Evolutionary conservation across 1,140 invertebrate genomes (phyloP).

Genomic region (Plectrocnemia conspersa): DNA sequence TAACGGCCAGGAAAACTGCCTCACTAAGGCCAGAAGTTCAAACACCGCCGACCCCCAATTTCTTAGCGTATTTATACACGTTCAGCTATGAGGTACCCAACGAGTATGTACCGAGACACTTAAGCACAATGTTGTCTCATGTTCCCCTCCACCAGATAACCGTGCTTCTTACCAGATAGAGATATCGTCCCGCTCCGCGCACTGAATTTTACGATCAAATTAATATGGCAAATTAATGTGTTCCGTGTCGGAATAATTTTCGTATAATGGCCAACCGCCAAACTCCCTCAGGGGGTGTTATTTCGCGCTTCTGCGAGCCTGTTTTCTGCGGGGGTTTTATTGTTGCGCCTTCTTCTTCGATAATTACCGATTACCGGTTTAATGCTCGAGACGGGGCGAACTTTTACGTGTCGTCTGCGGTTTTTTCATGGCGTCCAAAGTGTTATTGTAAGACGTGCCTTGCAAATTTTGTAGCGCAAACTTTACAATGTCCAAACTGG

Average conservation of each 20-base stretch:
- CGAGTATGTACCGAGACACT: slow-evolving; percentile 19
- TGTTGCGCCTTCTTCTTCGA: slow-evolving; percentile 30
- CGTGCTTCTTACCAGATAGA: slow-evolving; percentile 20
- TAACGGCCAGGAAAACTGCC: slow-evolving; percentile 21
- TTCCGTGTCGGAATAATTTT: slow-evolving; percentile 38
- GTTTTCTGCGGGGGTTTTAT: slow-evolving; percentile 26
- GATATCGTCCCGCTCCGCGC: slow-evolving; percentile 30
- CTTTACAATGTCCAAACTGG: not conserved
- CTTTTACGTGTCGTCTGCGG: slow-evolving; percentile 35
- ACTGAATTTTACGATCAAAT: slow-evolving; percentile 52
- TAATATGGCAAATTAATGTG: slow-evolving; percentile 57
- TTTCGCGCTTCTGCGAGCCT: slow-evolving; percentile 12
- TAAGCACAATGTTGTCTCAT: slow-evolving; percentile 32
- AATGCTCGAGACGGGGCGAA: slow-evolving; percentile 25
- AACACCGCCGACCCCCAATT: slow-evolving; percentile 25
- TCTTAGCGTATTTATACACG: slow-evolving; percentile 32
- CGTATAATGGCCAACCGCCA: slow-evolving; percentile 31
- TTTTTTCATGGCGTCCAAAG: slow-evolving; percentile 33
- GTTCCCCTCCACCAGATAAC: slow-evolving; percentile 26
- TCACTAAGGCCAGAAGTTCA: slow-evolving; percentile 32
- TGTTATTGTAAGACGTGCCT: slow-evolving; percentile 33
- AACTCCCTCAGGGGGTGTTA: slow-evolving; percentile 17
- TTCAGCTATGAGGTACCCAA: slow-evolving; percentile 16
- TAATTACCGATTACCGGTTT: slow-evolving; percentile 36
- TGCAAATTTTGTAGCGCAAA: slow-evolving; percentile 23